Percentiles rank a stretch among this genome's conserved stretches.
Conservation (phyloP, 2,113 vertebrate genomes). For the Arenaria interpres region DNA sequence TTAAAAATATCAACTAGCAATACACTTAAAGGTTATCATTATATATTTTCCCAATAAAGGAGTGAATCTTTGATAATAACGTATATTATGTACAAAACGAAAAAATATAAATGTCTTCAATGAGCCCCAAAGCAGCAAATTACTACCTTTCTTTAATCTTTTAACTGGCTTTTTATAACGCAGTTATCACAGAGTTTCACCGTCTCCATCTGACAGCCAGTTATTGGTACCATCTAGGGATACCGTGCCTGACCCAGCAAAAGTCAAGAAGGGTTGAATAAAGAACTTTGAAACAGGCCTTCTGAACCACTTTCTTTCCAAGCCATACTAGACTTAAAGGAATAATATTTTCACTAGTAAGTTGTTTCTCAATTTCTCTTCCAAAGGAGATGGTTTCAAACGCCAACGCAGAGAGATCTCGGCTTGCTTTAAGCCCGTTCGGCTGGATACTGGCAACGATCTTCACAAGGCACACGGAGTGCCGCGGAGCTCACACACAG, state of each 20-base stretch:
- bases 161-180: background rate
- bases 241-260: background rate
- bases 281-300: background rate
- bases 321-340: background rate
- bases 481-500: background rate
- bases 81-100: background rate
- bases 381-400: background rate
- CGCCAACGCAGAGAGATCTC: background rate
- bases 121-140: background rate
- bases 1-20: background rate
- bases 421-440: background rate
- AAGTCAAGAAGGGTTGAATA: background rate
- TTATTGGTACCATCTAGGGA: background rate
- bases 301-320: background rate
- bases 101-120: background rate
- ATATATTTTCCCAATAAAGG: background rate
- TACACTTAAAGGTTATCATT: background rate
- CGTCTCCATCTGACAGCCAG: background rate
- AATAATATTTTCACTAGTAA: background rate
- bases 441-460: background rate
- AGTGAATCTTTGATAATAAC: background rate
- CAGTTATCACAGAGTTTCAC: background rate
- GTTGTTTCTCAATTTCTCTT: background rate
- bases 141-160: background rate
- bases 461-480: background rate